These are phyloP conservation scores for Anolis carolinensis DNA, from an alignment of 2,113 vertebrate genomes.

Conservation along the genomic window DNA sequence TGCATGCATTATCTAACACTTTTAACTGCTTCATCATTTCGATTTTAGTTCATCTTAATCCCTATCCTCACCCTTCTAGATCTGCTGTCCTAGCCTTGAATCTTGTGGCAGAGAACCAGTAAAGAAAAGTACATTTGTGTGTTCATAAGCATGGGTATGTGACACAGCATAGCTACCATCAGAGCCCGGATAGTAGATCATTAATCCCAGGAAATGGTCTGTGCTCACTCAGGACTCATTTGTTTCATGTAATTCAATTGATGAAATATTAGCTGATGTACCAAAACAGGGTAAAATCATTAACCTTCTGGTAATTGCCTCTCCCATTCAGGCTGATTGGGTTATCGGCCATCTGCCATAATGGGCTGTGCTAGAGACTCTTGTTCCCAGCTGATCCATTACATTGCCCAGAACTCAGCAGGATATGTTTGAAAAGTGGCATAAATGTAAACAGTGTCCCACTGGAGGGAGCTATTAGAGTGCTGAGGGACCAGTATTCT, in stretches of 20 bases:
- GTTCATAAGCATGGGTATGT: not conserved
- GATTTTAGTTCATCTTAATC: not conserved
- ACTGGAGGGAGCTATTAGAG: not conserved
- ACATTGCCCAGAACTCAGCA: not conserved
- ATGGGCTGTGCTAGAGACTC: not conserved
- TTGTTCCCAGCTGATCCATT: not conserved
- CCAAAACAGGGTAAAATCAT: not conserved
- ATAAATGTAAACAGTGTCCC: not conserved
- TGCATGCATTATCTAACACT: not conserved
- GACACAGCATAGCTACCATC: not conserved
- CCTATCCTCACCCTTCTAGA: not conserved
- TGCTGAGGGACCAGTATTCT: not conserved
- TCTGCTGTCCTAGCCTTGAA: not conserved
- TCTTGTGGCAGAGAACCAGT: not conserved
- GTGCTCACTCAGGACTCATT: not conserved
- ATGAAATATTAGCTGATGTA: not conserved
- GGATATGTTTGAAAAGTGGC: not conserved
- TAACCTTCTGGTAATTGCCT: not conserved
- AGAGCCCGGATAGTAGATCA: not conserved
- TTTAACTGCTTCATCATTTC: not conserved
- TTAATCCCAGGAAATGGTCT: not conserved
- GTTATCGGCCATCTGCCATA: slow-evolving; percentile 5
- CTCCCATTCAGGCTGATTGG: not conserved
- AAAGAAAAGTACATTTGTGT: not conserved
- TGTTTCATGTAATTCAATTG: not conserved